Conservation (phyloP, 2,113 vertebrate species). For the Myiopsitta monachus region DNA sequence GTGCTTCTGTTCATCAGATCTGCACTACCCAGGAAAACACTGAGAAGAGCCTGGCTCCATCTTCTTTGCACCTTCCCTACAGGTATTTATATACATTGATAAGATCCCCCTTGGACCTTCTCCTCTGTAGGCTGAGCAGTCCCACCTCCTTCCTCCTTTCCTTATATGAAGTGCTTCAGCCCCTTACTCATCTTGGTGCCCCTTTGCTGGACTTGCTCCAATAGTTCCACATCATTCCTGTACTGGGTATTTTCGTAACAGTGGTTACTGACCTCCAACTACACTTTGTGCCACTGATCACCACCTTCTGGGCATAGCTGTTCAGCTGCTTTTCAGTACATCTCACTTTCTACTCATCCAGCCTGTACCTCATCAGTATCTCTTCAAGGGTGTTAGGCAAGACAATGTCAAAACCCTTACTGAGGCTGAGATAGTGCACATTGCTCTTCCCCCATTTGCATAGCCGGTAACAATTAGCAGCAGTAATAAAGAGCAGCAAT, state of each 20-base stretch:
- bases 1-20: not conserved
- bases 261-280: not conserved
- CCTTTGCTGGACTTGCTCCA: not conserved
- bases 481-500: not conserved
- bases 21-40: not conserved
- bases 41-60: not conserved
- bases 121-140: not conserved
- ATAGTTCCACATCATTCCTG: not conserved
- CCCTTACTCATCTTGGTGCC: not conserved
- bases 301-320: not conserved
- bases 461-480: not conserved
- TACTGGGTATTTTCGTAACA: not conserved
- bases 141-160: not conserved
- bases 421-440: not conserved
- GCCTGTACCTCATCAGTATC: not conserved
- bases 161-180: not conserved
- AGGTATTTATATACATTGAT: not conserved
- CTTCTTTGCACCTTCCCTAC: not conserved
- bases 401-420: not conserved
- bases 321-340: not conserved
- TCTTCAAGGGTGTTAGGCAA: not conserved
- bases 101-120: not conserved
- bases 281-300: not conserved
- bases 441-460: not conserved
- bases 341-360: not conserved